Percentiles rank a stretch among this genome's conserved stretches.
These are phyloP conservation scores for Aphelenchoides fujianensis DNA, from an alignment of 1,140 invertebrate genomes.

Conservation along the genomic window DNA sequence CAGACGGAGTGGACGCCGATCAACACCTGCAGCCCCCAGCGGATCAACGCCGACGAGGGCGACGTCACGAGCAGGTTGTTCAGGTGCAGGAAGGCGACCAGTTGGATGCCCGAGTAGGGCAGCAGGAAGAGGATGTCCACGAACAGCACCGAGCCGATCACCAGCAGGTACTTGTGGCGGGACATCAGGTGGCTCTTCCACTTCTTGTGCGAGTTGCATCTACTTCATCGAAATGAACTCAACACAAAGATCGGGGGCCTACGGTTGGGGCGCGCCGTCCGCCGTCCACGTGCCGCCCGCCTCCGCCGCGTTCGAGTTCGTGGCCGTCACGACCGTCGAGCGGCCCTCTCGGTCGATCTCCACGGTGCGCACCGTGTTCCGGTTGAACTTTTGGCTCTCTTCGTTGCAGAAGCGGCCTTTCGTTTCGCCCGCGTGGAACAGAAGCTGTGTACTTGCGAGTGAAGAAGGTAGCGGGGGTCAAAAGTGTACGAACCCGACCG, in stretches of 20 bases:
- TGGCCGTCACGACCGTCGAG: no score
- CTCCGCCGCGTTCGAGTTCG: no score
- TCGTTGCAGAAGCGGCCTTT: slow-evolving; percentile 47
- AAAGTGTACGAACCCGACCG: no score
- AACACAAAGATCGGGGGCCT: no score
- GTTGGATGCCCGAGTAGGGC: slow-evolving; percentile 60
- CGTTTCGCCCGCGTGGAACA: slow-evolving; percentile 47
- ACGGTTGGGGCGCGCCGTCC: no score
- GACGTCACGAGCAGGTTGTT: slow-evolving; percentile 55
- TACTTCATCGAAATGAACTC: no score
- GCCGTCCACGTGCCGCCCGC: no score
- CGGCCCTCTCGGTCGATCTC: no score
- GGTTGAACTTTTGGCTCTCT: slow-evolving; percentile 46
- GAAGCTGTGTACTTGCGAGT: no score
- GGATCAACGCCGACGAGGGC: slow-evolving; percentile 49
- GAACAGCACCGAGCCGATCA: slow-evolving; percentile 60
- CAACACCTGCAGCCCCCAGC: slow-evolving; percentile 58
- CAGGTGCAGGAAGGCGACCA: slow-evolving; percentile 58
- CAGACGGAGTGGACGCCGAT: slow-evolving; percentile 61
- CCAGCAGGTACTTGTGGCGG: slow-evolving; percentile 61
- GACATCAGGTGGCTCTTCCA: slow-evolving; percentile 62
- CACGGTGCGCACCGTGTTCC: no score
- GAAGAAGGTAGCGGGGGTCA: no score
- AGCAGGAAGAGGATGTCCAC: slow-evolving; percentile 61
- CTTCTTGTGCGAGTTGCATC: no score